Percentiles rank a stretch among this genome's conserved stretches.
Evolutionary conservation across 1,140 invertebrate genomes (phyloP).

Genomic region (Lycorma delicatula): DNA sequence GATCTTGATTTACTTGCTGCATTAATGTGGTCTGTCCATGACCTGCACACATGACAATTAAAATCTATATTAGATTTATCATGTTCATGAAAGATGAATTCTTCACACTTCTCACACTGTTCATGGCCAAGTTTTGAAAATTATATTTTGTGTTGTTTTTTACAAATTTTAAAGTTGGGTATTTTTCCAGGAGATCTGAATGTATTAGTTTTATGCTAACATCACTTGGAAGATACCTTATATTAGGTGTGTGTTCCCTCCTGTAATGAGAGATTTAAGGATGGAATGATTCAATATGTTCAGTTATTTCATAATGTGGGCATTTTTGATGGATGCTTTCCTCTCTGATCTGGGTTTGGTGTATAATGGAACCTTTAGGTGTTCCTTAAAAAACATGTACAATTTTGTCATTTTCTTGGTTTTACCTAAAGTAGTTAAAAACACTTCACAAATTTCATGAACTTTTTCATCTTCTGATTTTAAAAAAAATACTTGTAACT

Average conservation of each 20-base stretch:
- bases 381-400: no score
- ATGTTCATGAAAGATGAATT: conserved; percentile 15
- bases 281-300: conserved; percentile 20
- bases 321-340: conserved; percentile 1
- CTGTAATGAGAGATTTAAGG: conserved; percentile 24
- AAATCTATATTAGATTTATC: conserved; percentile 14
- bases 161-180: conserved; percentile 5
- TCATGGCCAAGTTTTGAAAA: conserved; percentile 20
- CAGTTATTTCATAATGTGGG: conserved; percentile 4
- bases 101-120: conserved; percentile 20
- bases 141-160: conserved; percentile 19
- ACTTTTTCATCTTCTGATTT: no score
- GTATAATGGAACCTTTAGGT: no score
- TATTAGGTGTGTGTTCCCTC: conserved; percentile 23
- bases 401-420: no score
- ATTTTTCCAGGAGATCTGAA: conserved; percentile 20
- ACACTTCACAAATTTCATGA: no score
- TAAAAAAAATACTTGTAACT: no score
- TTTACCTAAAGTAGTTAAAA: no score
- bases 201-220: conserved; percentile 21
- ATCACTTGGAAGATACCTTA: conserved; percentile 22
- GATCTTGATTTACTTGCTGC: conserved; percentile 2
- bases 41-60: conserved; percentile 2
- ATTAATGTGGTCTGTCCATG: conserved; percentile 11
- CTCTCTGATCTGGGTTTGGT: conserved; percentile 8